phyloP scores from a whole-genome alignment of 2,113 vertebrate genomes.

The Pangasianodon hypophthalmus region DNA sequence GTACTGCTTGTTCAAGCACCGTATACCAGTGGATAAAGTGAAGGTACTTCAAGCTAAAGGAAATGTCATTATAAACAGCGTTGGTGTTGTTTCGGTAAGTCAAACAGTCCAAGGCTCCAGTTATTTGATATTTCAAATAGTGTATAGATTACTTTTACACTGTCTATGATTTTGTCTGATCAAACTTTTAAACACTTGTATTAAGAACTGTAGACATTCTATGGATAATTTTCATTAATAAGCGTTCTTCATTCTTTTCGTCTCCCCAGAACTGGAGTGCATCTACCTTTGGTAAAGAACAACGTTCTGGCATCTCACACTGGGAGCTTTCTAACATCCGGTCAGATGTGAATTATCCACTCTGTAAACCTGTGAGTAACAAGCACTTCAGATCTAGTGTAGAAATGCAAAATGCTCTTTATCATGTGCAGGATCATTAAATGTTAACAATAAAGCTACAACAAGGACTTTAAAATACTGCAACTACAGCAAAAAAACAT shows the following conservation, averaged over 20 bases:
- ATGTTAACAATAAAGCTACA: not conserved
- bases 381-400: not conserved
- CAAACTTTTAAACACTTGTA: not conserved
- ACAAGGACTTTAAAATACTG: not conserved
- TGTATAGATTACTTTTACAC: not conserved
- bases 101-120: not conserved
- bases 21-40: not conserved
- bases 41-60: not conserved
- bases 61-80: not conserved
- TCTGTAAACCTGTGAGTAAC: conserved; percentile 7
- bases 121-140: not conserved
- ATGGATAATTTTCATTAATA: not conserved
- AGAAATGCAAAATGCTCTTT: not conserved
- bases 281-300: not conserved
- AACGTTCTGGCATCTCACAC: not conserved
- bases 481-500: not conserved
- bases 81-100: not conserved
- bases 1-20: not conserved
- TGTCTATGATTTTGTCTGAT: not conserved
- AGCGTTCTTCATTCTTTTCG: not conserved
- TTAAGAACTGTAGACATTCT: not conserved
- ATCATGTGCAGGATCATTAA: not conserved
- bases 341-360: not conserved
- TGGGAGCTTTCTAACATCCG: not conserved
- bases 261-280: not conserved